phyloP scores from a whole-genome alignment of 2,113 vertebrate genomes.

The Thinocorus orbignyianus region DNA sequence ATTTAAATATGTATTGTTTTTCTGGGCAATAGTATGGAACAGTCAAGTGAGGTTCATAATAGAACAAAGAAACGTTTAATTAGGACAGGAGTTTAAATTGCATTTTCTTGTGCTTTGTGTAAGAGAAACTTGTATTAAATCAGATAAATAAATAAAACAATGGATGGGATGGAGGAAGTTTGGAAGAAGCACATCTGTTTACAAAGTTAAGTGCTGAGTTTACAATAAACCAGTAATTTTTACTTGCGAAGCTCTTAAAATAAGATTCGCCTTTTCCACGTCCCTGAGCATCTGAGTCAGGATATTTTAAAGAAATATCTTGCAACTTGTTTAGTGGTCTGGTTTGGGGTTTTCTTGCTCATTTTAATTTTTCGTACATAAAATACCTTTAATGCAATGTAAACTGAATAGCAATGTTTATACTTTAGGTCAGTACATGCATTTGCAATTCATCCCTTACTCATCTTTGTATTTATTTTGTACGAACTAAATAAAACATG shows the following conservation, averaged over 20 bases:
- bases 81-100: constrained; percentile 29
- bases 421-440: background rate
- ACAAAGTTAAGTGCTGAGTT: background rate
- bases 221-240: constrained; percentile 12
- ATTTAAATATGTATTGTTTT: constrained; percentile 59
- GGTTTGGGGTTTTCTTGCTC: background rate
- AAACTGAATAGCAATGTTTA: background rate
- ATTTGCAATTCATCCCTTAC: background rate
- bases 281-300: background rate
- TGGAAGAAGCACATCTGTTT: constrained; percentile 15
- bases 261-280: background rate
- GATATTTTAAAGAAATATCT: background rate
- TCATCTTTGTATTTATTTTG: background rate
- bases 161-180: background rate
- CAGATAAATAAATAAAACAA: constrained; percentile 50
- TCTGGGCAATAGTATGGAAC: constrained; percentile 13
- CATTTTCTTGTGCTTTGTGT: constrained; percentile 32
- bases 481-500: background rate
- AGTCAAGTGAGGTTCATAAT: constrained; percentile 48
- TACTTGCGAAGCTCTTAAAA: background rate
- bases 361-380: background rate
- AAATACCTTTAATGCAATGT: background rate
- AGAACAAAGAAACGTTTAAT: constrained; percentile 54
- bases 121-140: constrained; percentile 33
- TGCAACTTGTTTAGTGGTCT: background rate